Base-by-base conservation (phyloP, 2,113 vertebrate species). In the Anser brachyrhynchus region DNA sequence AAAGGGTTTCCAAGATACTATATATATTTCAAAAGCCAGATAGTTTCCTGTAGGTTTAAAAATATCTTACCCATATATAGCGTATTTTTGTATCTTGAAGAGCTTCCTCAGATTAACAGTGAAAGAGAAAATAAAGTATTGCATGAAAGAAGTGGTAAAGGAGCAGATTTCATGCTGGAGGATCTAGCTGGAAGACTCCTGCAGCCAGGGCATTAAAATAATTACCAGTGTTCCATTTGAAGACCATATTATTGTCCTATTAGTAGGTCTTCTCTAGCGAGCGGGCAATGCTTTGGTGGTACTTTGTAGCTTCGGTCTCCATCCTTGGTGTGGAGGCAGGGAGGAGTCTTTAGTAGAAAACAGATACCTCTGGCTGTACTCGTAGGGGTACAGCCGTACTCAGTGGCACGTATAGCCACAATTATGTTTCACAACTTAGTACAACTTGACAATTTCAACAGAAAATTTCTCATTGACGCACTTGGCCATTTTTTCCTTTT, bases 381-480 rank as follows among this genome's bases (percentile, higher is more conserved):
- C 17, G 0, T 49, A 52, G 23, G 51, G 22, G 51, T 52, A 52
- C 23, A 7, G 23, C 22, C 23, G 13, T 52, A 25, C 25, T 58
- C 29, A 6, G 74, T 8, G n/a, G 4, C 29, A 8, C 1, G 2
- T n/a, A 6, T 4, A 51, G 33, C 33, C 11, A 2, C 37, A 37
- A 4, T 66, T 79, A 0, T 3, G 11, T 64, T 84, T n/a, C 13
- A 35, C 19, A 7, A 5, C 16, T 80, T 54, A 15, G 2, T 43
- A 17, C 5, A 6, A 26, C 23, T 62, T 43, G n/a, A 23, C 5
- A 6, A n/a, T 28, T 62, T 49, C 22, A 23, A 11, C 26, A 61
- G 43, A 33, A n/a, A 3, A 49, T 71, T 55, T 55, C 43, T 76
- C 35, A 6, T 13, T 71, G 78, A 85, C 44, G 41, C 51, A 17